Percentiles rank a stretch among this genome's conserved stretches.
These are phyloP conservation scores for Willisornis vidua DNA, from an alignment of 2,113 vertebrate species.

Conservation along the genomic window DNA sequence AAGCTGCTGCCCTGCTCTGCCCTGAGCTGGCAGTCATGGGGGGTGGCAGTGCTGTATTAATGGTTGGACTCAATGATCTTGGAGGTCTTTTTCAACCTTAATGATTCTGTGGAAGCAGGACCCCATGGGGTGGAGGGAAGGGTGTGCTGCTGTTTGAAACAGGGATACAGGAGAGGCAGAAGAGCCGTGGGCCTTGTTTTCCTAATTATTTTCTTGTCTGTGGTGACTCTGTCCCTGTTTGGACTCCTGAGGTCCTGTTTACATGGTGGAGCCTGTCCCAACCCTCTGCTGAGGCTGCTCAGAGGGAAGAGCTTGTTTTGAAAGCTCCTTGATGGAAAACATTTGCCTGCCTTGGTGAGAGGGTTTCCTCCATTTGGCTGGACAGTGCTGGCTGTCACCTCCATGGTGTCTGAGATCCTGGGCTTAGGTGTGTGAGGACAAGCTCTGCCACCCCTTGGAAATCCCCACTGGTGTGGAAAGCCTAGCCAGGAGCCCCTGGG, in stretches of 20 bases:
- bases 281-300: not conserved
- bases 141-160: not conserved
- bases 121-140: not conserved
- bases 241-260: not conserved
- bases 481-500: not conserved
- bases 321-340: not conserved
- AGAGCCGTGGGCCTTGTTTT: not conserved
- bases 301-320: not conserved
- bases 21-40: too few relatives aligned
- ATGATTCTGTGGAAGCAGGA: not conserved
- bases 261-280: not conserved
- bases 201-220: not conserved
- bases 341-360: not conserved
- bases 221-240: not conserved
- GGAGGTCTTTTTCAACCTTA: not conserved
- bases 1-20: too few relatives aligned
- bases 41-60: not conserved
- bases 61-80: not conserved
- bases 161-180: not conserved
- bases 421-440: not conserved
- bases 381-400: not conserved
- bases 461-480: not conserved
- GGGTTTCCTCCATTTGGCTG: accelerated
- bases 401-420: accelerated
- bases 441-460: not conserved